A percentile compares a stretch with the other conserved stretches of the same genome.
Evolutionary conservation across 2,797 vertebrate species (phyloP).

Genomic region (Halcyon leucocephala): DNA sequence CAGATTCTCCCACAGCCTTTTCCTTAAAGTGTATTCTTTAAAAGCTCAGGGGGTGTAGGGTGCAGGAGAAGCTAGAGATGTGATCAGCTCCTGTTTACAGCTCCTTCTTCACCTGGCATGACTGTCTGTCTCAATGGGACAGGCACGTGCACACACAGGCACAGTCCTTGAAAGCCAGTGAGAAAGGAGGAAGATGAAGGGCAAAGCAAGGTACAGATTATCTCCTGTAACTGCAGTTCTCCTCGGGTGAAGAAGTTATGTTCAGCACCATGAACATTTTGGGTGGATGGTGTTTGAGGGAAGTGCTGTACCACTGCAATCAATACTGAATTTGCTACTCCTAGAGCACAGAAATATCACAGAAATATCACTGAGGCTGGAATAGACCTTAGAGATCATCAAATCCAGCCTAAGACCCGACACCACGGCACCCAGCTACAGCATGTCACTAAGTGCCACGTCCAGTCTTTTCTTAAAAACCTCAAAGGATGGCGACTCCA

Average conservation of each 20-base stretch:
- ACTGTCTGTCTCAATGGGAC: not conserved
- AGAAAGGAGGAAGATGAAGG: not conserved
- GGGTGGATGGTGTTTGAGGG: not conserved
- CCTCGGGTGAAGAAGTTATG: not conserved
- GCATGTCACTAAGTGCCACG: too few species aligned
- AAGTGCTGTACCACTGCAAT: not conserved
- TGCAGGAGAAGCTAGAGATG: fast-evolving
- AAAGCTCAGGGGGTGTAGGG: not conserved
- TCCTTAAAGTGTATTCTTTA: not conserved
- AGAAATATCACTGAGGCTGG: too few species aligned
- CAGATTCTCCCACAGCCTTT: not conserved
- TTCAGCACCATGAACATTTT: not conserved
- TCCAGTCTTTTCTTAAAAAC: too few species aligned
- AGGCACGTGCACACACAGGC: not conserved
- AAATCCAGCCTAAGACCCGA: too few species aligned
- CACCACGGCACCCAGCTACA: too few species aligned
- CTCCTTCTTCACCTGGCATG: not conserved
- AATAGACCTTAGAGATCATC: too few species aligned
- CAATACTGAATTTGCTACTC: not conserved
- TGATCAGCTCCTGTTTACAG: not conserved
- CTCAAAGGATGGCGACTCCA: too few species aligned
- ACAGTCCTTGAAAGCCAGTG: not conserved
- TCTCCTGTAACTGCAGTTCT: not conserved
- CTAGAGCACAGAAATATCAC: too few species aligned
- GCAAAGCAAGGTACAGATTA: not conserved